Percentiles rank a stretch among this genome's conserved stretches.
phyloP scores from a whole-genome alignment of 1,140 invertebrate genomes.

The Polyergus mexicanus region DNA sequence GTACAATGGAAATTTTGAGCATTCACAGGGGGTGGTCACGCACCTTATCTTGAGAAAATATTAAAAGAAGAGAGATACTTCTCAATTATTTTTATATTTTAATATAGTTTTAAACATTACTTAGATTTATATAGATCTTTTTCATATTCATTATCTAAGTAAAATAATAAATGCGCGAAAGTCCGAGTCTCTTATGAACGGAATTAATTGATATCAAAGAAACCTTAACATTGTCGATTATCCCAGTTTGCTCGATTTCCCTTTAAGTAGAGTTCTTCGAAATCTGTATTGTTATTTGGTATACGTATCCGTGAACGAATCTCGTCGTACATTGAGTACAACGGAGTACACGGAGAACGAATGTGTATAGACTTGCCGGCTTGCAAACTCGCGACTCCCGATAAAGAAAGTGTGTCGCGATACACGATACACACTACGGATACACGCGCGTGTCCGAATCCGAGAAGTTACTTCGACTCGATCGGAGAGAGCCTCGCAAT shows the following conservation, averaged over 20 bases:
- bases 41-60: background rate
- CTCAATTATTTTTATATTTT: no score
- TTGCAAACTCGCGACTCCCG: conserved; percentile 10
- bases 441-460: conserved; percentile 43
- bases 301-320: background rate
- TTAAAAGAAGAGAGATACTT: background rate
- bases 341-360: background rate
- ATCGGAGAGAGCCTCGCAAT: conserved; percentile 23
- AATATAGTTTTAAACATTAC: no score
- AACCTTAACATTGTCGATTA: background rate
- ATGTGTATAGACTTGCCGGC: background rate
- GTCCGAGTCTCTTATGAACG: background rate
- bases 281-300: conserved; percentile 2
- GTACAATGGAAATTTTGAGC: background rate
- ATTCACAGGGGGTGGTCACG: background rate
- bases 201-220: background rate
- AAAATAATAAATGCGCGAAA: background rate
- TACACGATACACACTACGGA: background rate
- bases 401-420: conserved; percentile 26
- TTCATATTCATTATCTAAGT: background rate
- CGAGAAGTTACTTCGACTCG: conserved; percentile 47
- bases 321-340: background rate
- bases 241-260: background rate
- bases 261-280: background rate
- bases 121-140: no score